phyloP scores from a whole-genome alignment of 2,888 invertebrate species.

The Leptopterna dolabrata region DNA sequence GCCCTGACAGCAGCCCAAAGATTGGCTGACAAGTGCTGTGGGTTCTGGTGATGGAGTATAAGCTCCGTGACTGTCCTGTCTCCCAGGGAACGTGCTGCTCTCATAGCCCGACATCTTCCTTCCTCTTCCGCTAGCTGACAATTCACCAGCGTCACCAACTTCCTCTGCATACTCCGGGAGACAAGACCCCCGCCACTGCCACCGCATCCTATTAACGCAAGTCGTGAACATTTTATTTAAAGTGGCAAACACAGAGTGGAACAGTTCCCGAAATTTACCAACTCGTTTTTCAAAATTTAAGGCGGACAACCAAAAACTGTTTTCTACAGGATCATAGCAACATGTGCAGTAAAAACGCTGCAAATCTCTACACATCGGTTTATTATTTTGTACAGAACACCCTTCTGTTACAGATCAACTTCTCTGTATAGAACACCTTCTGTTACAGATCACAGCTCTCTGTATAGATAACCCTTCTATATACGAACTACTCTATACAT shows the following conservation, averaged over 20 bases:
- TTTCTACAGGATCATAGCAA: too few relatives aligned
- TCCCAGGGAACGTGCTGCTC: conserved; percentile 91
- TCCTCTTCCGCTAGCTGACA: conserved; percentile 93
- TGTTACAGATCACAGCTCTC: too few relatives aligned
- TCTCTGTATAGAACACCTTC: too few relatives aligned
- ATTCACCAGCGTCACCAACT: conserved; percentile 90
- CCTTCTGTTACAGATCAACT: too few relatives aligned
- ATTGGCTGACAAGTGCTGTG: conserved; percentile 92
- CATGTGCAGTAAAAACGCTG: too few relatives aligned
- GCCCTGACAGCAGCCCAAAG: conserved; percentile 97
- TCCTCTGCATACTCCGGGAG: conserved; percentile 95
- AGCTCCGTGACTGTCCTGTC: conserved; percentile 95
- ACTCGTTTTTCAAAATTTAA: not conserved
- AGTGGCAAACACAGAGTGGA: not conserved
- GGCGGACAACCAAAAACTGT: too few relatives aligned
- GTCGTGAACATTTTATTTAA: not conserved
- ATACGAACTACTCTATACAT: too few relatives aligned
- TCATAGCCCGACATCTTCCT: conserved; percentile 80
- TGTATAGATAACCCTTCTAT: too few relatives aligned
- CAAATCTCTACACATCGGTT: too few relatives aligned
- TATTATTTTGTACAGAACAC: too few relatives aligned
- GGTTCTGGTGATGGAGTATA: conserved; percentile 94
- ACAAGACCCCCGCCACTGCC: conserved; percentile 67
- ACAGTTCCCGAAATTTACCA: too few relatives aligned
- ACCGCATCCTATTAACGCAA: conserved; percentile 44